A percentile compares a stretch with the other conserved stretches of the same genome.
These are phyloP conservation scores for Tenualosa thibaudeaui DNA, from an alignment of 2,797 vertebrate genomes.

Conservation along the genomic window DNA sequence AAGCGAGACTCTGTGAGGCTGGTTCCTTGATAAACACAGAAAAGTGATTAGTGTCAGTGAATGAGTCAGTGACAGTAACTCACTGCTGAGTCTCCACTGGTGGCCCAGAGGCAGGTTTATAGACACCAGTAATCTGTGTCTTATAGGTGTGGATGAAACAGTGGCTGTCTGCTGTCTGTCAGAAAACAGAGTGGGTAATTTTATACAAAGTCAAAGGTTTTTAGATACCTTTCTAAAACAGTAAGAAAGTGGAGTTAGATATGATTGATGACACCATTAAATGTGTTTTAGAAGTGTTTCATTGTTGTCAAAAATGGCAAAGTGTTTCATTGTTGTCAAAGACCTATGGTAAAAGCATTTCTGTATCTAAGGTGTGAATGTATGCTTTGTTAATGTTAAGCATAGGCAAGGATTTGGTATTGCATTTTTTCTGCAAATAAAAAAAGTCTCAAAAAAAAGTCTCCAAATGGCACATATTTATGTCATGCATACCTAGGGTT, in stretches of 20 bases:
- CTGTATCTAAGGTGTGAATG: no score
- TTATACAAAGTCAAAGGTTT: background rate
- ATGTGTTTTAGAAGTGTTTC: background rate
- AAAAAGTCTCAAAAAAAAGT: no score
- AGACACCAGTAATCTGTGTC: slow-evolving; percentile 42
- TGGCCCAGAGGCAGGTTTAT: slow-evolving; percentile 63
- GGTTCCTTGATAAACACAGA: slow-evolving; percentile 63
- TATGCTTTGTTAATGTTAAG: background rate
- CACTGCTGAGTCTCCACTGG: slow-evolving; percentile 60
- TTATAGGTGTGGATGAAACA: background rate
- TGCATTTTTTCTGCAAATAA: background rate
- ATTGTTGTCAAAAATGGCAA: no score
- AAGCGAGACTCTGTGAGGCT: slow-evolving; percentile 53
- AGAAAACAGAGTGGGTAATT: background rate
- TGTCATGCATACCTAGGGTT: background rate
- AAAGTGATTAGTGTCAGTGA: slow-evolving; percentile 73
- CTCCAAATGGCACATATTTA: no score
- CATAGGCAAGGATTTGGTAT: background rate
- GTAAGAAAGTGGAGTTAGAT: background rate
- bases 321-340: no score
- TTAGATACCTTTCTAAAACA: background rate
- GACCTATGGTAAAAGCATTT: no score
- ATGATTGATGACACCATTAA: background rate
- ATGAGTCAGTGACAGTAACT: slow-evolving; percentile 68
- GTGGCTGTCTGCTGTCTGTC: background rate